Percentiles rank a stretch among this genome's conserved stretches.
phyloP scores from a whole-genome alignment of 2,888 invertebrate species.

The Xestia sexstrigata region DNA sequence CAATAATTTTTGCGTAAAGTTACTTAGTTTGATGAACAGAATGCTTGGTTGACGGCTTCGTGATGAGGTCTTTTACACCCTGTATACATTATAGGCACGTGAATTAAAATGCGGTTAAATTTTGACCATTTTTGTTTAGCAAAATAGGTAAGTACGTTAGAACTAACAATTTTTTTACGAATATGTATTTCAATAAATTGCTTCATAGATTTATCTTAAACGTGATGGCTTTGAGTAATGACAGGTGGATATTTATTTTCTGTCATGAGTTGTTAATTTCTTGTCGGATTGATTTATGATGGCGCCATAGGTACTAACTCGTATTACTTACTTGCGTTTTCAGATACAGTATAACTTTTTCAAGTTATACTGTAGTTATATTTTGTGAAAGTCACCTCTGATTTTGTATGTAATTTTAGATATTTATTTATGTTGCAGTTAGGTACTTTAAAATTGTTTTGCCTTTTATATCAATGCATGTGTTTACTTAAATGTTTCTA shows the following conservation, averaged over 20 bases:
- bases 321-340: constrained; percentile 33
- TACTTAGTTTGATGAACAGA: too few species aligned
- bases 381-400: neutral
- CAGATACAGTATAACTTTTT: too few species aligned
- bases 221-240: constrained; percentile 15
- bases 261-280: constrained; percentile 59
- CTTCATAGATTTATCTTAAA: constrained; percentile 43
- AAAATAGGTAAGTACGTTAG: neutral
- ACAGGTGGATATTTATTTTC: constrained; percentile 48
- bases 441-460: neutral
- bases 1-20: too few species aligned
- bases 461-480: neutral
- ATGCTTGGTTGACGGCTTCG: too few species aligned
- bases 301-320: constrained; percentile 5
- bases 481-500: too few species aligned
- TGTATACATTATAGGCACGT: too few species aligned
- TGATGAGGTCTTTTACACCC: too few species aligned
- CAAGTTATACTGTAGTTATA: too few species aligned
- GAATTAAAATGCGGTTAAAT: too few species aligned
- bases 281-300: constrained; percentile 49
- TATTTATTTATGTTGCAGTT: neutral
- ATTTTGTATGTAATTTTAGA: neutral
- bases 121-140: neutral
- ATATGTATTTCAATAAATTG: neutral
- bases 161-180: neutral